A percentile compares a stretch with the other conserved stretches of the same genome.
These are phyloP conservation scores for Sandelia bainsii DNA, from an alignment of 2,797 vertebrate species.

Conservation along the genomic window DNA sequence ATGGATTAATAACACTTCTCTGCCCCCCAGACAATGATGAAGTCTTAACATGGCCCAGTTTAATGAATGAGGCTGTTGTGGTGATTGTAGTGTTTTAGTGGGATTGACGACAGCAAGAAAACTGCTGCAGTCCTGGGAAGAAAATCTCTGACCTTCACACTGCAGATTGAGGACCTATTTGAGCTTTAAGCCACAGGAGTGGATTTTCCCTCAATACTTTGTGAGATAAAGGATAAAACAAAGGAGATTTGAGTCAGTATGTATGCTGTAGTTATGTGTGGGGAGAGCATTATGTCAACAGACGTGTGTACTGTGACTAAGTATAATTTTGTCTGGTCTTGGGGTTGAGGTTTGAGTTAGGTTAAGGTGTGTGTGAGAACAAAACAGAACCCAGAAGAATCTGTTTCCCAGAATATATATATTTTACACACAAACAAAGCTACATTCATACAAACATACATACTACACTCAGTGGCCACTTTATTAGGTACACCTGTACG, in stretches of 20 bases:
- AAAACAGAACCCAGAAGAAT: constrained; percentile 55
- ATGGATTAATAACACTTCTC: constrained; percentile 4
- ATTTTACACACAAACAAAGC: constrained; percentile 72
- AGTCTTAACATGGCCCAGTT: background rate
- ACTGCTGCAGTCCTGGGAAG: background rate
- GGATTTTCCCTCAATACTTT: no score
- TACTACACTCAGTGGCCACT: constrained; percentile 16
- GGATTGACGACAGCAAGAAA: constrained; percentile 28
- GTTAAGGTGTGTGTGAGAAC: constrained; percentile 19
- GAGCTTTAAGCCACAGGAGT: background rate
- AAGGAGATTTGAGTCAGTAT: background rate
- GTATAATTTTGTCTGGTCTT: no score
- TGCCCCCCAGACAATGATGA: constrained; percentile 9
- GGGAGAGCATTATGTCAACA: no score
- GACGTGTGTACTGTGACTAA: no score
- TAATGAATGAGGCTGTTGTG: constrained; percentile 29
- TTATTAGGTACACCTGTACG: no score
- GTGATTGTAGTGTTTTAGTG: constrained; percentile 15
- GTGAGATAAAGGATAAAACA: no score
- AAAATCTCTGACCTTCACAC: constrained; percentile 12
- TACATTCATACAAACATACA: constrained; percentile 71
- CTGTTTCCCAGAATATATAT: constrained; percentile 79
- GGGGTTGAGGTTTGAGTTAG: no score
- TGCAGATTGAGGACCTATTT: background rate
- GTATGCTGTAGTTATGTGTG: no score